Evolutionary conservation across 1,140 invertebrate genomes (phyloP).

Genomic region (Tetragonula clypearis): DNA sequence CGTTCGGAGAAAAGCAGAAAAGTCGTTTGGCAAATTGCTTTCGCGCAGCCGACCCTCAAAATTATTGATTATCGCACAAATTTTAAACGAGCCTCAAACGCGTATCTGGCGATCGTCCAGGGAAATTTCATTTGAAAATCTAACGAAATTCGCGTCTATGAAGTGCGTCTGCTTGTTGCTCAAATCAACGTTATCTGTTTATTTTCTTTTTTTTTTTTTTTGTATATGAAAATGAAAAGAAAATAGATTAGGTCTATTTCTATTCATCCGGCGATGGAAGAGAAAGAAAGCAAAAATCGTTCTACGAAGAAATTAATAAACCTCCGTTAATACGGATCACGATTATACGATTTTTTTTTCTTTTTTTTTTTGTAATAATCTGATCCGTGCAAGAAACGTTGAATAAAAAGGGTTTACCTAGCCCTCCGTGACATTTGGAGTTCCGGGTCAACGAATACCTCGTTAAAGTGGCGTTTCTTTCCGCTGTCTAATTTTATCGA

Average conservation of each 20-base stretch:
- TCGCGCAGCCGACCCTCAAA: conserved; percentile 4
- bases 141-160: conserved; percentile 14
- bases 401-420: conserved; percentile 17
- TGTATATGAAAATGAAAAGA: background rate
- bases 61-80: conserved; percentile 39
- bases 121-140: conserved; percentile 16
- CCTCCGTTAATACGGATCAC: conserved; percentile 8
- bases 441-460: conserved; percentile 43
- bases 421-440: conserved; percentile 21
- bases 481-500: conserved; percentile 42
- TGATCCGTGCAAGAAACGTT: background rate
- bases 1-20: conserved; percentile 7
- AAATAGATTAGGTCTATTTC: background rate
- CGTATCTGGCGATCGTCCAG: conserved; percentile 18
- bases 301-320: background rate
- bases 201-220: no score
- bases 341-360: background rate
- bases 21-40: conserved; percentile 44
- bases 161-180: conserved; percentile 15
- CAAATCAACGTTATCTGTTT: no score
- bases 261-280: background rate
- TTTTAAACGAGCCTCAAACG: conserved; percentile 11
- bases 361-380: background rate
- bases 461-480: conserved; percentile 42
- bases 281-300: background rate